A percentile compares a stretch with the other conserved stretches of the same genome.
Evolutionary conservation across 2,797 vertebrate species (phyloP).

Genomic region (Pelodytes ibericus): DNA sequence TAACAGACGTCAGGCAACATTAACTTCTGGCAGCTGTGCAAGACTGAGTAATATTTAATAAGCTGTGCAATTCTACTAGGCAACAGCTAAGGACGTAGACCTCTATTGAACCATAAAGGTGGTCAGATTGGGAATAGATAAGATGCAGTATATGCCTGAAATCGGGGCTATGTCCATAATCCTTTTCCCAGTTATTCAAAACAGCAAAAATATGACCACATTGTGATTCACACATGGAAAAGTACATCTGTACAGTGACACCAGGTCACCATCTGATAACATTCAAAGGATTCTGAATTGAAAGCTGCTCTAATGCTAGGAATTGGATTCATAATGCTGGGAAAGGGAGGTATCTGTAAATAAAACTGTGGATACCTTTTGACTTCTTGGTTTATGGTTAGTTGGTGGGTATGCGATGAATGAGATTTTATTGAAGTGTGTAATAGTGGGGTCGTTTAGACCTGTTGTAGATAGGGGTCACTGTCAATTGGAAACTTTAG

Average conservation of each 20-base stretch:
- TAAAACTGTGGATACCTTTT: too few species aligned
- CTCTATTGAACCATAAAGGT: background rate
- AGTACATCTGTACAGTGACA: constrained; percentile 10
- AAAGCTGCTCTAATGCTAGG: background rate
- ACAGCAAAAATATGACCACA: background rate
- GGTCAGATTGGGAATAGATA: background rate
- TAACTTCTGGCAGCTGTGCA: background rate
- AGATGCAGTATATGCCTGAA: background rate
- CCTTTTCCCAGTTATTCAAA: background rate
- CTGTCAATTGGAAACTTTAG: constrained; percentile 7
- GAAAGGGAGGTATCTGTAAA: background rate
- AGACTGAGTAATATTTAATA: background rate
- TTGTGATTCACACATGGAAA: background rate
- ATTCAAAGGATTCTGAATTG: background rate
- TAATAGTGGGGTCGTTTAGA: background rate
- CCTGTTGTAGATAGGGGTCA: background rate
- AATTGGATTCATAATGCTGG: background rate
- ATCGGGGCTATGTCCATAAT: background rate
- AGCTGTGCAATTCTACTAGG: background rate
- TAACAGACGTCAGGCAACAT: background rate
- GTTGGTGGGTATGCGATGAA: background rate
- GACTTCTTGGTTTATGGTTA: constrained; percentile 1
- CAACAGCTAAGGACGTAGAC: background rate
- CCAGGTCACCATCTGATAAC: constrained; percentile 25
- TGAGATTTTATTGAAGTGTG: background rate